Base-by-base conservation (phyloP, 2,797 vertebrate species). In the Scleropages formosus region DNA sequence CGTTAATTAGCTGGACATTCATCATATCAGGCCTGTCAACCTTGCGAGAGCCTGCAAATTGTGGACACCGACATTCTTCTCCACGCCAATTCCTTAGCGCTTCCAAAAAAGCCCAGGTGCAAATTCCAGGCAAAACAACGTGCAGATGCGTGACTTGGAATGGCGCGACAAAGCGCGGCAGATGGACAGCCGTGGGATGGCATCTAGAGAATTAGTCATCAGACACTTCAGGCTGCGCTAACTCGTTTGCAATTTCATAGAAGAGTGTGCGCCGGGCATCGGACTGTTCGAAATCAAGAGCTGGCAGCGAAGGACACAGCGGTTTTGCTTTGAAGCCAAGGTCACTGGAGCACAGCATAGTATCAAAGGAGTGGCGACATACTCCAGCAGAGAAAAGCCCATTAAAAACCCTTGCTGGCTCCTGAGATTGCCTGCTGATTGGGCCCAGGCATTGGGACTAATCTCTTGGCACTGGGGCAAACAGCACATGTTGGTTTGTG, bases 191-290 rank as follows among this genome's bases (percentile, higher is more conserved):
- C 49, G 68, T 71, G 24, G 68, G 68, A 31, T 44, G 70, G 70
- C 31, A 39, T 72, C 31, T 72, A 46, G 53, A 72, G 56, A 72
- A 72, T 72, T 60, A 72, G 39, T 72, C 70, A 72, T 72, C 70
- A 22, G 53, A 72, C 53, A 60, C 70, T 72, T 60, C 53, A 39
- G 70, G 11, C 70, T 44, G 53, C 18, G 59, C 70, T 58, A 39
- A 60, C 56, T 22, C 59, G 16, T 39, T 72, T n/a, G 59, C 18
- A 51, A 18, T 71, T 27, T 27, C 13, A 1, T 39, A 20, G 51
- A 27, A 4, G 20, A 3, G 44, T 13, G 39, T 39, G 18, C 49
- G 56, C 6, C 39, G 31, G 31, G 31, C 68, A 31, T 51, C 27
- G 39, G 24, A 65, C 9, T 27, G 60, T 27, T 20, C 10, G 27